phyloP scores from a whole-genome alignment of 2,113 vertebrate species.

The Marmota flaviventris region DNA sequence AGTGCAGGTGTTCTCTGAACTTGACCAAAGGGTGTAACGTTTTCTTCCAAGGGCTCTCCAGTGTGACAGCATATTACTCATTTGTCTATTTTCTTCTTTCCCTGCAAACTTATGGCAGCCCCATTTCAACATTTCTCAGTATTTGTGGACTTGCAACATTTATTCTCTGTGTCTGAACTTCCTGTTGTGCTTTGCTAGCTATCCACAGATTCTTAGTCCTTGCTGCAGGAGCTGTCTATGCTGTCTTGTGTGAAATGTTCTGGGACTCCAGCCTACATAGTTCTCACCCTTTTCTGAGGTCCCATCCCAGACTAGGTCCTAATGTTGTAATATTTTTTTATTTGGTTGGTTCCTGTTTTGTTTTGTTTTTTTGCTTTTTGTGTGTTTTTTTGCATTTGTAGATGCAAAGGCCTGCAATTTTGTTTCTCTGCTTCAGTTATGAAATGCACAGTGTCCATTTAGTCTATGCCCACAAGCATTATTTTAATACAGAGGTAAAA shows the following conservation, averaged over 20 bases:
- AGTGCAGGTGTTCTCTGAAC: background rate
- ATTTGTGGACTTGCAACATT: background rate
- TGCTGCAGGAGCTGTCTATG: background rate
- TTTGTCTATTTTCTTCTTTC: background rate
- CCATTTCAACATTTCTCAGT: background rate
- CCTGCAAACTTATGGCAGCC: fast-evolving
- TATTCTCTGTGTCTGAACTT: background rate
- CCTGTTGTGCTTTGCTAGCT: background rate
- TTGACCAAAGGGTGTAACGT: background rate
- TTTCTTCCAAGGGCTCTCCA: fast-evolving
- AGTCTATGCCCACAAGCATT: background rate
- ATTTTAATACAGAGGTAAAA: background rate
- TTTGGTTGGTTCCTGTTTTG: background rate
- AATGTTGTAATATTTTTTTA: background rate
- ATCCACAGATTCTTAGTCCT: background rate
- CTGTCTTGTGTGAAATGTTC: background rate
- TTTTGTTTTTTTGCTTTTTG: background rate
- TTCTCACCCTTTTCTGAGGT: background rate
- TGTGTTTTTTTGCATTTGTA: background rate
- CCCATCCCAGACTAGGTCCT: background rate
- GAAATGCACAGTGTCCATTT: background rate
- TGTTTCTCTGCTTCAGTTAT: background rate
- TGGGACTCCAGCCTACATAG: background rate
- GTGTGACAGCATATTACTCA: background rate
- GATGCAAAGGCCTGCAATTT: background rate